Percentiles rank a stretch among this genome's conserved stretches.
Evolutionary conservation across 1,140 invertebrate species (phyloP).

Genomic region (Drosophila tropicalis): DNA sequence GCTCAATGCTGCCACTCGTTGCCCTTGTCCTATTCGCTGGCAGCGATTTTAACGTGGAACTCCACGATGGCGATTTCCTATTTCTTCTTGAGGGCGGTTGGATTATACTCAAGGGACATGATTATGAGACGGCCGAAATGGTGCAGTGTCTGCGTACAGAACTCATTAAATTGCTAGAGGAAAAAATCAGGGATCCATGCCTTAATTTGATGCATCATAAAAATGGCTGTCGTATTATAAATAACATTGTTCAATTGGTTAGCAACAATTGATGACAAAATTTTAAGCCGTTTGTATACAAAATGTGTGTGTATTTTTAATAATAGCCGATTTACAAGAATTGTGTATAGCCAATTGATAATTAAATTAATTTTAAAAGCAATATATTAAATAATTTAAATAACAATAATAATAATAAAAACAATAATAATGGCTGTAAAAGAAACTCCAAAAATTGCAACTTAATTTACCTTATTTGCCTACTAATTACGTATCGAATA

Average conservation of each 20-base stretch:
- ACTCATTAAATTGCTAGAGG: conserved; percentile 89
- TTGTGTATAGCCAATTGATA: background rate
- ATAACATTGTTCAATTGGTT: conserved; percentile 87
- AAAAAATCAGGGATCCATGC: conserved; percentile 91
- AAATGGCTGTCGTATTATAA: conserved; percentile 90
- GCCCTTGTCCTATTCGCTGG: conserved; percentile 92
- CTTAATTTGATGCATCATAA: conserved; percentile 90
- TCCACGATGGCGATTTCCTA: conserved; percentile 89
- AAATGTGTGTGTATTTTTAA: conserved; percentile 38
- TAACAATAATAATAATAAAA: background rate
- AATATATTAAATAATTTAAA: background rate
- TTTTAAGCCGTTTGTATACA: background rate
- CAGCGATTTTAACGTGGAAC: conserved; percentile 88
- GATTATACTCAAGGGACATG: conserved; percentile 91
- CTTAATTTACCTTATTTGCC: conserved; percentile 3
- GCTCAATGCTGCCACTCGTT: conserved; percentile 90
- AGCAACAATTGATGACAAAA: conserved; percentile 67
- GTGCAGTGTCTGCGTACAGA: conserved; percentile 89
- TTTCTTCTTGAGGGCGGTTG: conserved; percentile 92
- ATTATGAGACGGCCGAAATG: conserved; percentile 91
- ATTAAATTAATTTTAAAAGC: background rate
- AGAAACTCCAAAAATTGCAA: background rate
- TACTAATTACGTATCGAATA: background rate
- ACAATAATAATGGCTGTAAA: background rate
- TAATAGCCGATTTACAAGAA: conserved; percentile 16